Base-by-base conservation (phyloP, 2,888 invertebrate genomes). In the Cryptocheilus praepositus region DNA sequence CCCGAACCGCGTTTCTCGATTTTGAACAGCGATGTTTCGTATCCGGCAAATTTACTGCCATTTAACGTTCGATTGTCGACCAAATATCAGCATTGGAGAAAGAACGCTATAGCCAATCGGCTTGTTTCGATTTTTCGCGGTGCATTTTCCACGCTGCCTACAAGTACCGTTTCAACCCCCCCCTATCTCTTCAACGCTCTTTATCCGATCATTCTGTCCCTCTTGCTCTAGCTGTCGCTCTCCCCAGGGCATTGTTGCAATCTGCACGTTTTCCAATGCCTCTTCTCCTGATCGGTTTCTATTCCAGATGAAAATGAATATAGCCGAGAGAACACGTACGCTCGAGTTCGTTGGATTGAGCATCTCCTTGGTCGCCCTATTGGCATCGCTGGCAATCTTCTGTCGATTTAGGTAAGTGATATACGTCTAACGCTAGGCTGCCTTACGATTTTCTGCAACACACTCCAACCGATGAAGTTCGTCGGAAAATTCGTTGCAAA, bases 291-390 rank as follows among this genome's bases (percentile, higher is more conserved):
- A 53, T 53, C 36, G 36, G 36, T 36, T 36, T 36, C 36, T 36
- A 36, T 36, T 36, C 36, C 16, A 94, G 93, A 84, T 89, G 19
- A 93, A 92, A 84, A 90, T 94, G 57, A 90, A 92, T 79, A 93
- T 95, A 49, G 95, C 94, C 0, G 91, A 92, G 76, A 91, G 91
- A 4, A 95, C 95, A 0, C 90, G 95, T 61, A 92, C 92, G 15
- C 89, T 98, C 86, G 98, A 98, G 89, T 93, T 94, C 72, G 92
- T 94, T 21, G 98, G 98, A 0, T 92, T 96, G 51, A 93, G 93
- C 63, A 86, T 95, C 8, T 98, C 98, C 0, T 90, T 96, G 4
- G 86, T 95, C 15, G 93, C 95, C 0, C 89, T 97, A 28, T 85
- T 94, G 15, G 86, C 94, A 19, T 95, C 97, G 0, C 90, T 98